Percentiles rank a stretch among this genome's conserved stretches.
phyloP scores from a whole-genome alignment of 2,113 vertebrate genomes.

The Aphyosemion australe region DNA sequence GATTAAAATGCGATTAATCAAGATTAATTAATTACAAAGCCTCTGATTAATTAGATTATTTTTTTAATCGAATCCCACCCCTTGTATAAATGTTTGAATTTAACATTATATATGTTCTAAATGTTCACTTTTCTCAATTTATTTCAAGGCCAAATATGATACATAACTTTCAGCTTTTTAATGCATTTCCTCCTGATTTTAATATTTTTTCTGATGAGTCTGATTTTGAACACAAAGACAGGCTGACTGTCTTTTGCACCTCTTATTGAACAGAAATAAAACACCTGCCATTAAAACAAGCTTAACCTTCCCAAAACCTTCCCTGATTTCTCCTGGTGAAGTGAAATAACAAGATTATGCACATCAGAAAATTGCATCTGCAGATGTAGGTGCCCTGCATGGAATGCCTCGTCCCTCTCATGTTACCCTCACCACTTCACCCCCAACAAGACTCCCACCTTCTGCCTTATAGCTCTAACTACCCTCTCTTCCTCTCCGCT shows the following conservation, averaged over 20 bases:
- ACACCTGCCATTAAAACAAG: background rate
- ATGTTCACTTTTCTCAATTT: too few relatives aligned
- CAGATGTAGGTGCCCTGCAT: constrained; percentile 79
- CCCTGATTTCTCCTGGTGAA: constrained; percentile 3
- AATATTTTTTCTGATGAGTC: background rate
- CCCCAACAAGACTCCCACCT: constrained; percentile 59
- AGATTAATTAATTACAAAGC: too few relatives aligned
- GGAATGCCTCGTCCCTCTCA: constrained; percentile 77
- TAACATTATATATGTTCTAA: too few relatives aligned
- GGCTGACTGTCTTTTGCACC: too few relatives aligned
- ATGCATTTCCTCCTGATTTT: too few relatives aligned
- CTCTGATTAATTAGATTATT: too few relatives aligned
- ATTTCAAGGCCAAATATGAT: too few relatives aligned
- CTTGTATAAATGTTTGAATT: too few relatives aligned
- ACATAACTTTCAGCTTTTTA: too few relatives aligned
- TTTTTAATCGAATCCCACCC: too few relatives aligned
- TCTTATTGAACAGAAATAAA: background rate
- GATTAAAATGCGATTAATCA: too few relatives aligned
- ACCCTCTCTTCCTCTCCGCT: too few relatives aligned
- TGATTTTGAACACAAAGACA: background rate
- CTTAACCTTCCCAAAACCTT: background rate
- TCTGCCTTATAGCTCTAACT: constrained; percentile 42
- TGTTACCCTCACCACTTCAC: constrained; percentile 66
- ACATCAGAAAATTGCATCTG: constrained; percentile 74
- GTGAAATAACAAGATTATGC: constrained; percentile 72